These are phyloP conservation scores for Coluber constrictor DNA, from an alignment of 2,797 vertebrate genomes.

Conservation along the genomic window DNA sequence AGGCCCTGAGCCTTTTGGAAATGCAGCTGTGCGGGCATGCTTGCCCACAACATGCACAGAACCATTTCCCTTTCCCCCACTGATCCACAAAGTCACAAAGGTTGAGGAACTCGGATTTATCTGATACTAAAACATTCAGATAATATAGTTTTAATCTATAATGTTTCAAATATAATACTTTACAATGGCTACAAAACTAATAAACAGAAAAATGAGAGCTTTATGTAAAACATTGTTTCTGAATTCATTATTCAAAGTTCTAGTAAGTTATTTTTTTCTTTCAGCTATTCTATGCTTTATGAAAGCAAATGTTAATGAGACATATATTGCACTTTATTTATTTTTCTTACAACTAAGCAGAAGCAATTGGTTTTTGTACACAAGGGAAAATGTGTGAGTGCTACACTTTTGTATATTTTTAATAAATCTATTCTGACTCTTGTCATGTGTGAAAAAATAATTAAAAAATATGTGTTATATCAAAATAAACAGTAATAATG, in stretches of 20 bases:
- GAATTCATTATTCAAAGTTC: conserved; percentile 2
- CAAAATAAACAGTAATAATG: background rate
- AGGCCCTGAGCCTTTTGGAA: background rate
- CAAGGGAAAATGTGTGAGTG: background rate
- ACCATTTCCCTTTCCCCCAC: background rate
- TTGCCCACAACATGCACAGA: too few species aligned
- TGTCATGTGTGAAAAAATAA: background rate
- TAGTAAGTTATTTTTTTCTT: background rate
- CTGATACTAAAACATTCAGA: background rate
- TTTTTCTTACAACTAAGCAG: background rate
- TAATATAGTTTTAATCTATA: background rate
- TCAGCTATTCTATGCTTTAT: background rate
- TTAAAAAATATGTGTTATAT: background rate
- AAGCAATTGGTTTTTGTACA: background rate
- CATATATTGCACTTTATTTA: background rate
- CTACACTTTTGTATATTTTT: background rate
- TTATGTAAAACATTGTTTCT: background rate
- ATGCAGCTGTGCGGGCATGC: background rate
- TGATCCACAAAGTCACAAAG: background rate
- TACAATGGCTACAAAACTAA: background rate
- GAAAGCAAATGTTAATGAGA: background rate
- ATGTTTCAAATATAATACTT: background rate
- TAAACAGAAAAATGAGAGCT: too few species aligned
- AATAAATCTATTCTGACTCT: background rate
- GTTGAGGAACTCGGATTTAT: background rate